phyloP scores from a whole-genome alignment of 2,113 vertebrate species.

The Hystrix cristata region DNA sequence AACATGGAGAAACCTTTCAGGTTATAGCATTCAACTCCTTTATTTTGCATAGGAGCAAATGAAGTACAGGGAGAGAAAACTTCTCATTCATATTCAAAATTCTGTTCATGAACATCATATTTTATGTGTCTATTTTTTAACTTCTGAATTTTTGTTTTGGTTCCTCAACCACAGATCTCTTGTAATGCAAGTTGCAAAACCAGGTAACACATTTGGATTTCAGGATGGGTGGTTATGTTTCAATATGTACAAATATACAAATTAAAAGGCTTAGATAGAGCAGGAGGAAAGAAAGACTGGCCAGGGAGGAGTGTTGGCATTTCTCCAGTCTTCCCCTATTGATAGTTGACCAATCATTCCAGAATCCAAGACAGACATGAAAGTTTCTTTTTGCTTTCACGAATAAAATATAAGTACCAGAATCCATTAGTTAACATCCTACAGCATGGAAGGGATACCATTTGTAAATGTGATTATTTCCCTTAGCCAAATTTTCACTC shows the following conservation, averaged over 20 bases:
- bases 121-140: not conserved
- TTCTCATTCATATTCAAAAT: not conserved
- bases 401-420: not conserved
- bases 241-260: not conserved
- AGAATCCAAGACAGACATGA: not conserved
- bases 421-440: not conserved
- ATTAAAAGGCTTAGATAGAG: not conserved
- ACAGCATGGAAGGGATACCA: too few relatives aligned
- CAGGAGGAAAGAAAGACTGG: not conserved
- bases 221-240: not conserved
- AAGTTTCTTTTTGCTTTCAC: not conserved
- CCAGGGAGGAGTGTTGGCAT: rapidly evolving
- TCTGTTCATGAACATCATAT: not conserved
- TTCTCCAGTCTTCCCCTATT: not conserved
- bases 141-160: not conserved
- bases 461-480: not conserved
- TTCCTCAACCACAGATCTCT: not conserved
- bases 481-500: not conserved
- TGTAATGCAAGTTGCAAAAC: not conserved
- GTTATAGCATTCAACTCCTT: not conserved
- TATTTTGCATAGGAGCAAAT: not conserved
- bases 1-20: not conserved
- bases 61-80: not conserved
- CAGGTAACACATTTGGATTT: not conserved
- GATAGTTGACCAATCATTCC: not conserved